Base-by-base conservation (phyloP, 2,888 invertebrate species). In the Chloroclysta siterata region DNA sequence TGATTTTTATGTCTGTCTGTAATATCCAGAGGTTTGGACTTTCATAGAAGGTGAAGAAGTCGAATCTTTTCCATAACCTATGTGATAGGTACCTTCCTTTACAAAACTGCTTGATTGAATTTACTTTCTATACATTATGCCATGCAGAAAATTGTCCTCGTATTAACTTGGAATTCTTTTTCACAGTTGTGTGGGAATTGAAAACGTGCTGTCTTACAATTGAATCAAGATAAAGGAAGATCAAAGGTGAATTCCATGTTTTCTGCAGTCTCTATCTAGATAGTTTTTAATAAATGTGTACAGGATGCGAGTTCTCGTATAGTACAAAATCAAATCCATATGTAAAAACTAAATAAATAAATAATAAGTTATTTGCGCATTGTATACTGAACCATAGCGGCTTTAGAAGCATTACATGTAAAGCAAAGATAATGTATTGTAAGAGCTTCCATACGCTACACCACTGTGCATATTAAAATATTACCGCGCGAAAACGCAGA, bases 151-250 rank as follows among this genome's bases (percentile, higher is more conserved):
- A 60, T 60, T 47, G 52, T 0, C 22, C 28, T 42, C n/a, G 60
- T 54, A 44, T 60, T 51, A 42, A 46, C 22, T 46, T 28, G 17
- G 47, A 33, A 48, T 22, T 41, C 17, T 14, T 47, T 33, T 47
- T 29, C n/a, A 47, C 54, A 54, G 47, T 41, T 52, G 55, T 17
- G 39, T 55, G 41, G 28, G 14, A 56, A 63, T 63, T 64, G 47
- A 55, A 64, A 47, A 60, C 63, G 63, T 64, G 59, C 51, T 46
- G 50, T 59, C 54, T 51, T 13, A 28, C 42, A 13, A 54, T 29
- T n/a, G 11, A 36, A 29, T 39, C 56, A 11, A 41, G 52, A 48
- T 62, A 48, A 36, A 53, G 17, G 33, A 17, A 47, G 15, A 53
- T 54, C 46, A 41, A 3, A 53, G 36, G 29, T 57, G 22, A 54